phyloP scores from a whole-genome alignment of 30 jellyfish, hydroid and myxozoan species.

The Cassiopea xamachana region DNA sequence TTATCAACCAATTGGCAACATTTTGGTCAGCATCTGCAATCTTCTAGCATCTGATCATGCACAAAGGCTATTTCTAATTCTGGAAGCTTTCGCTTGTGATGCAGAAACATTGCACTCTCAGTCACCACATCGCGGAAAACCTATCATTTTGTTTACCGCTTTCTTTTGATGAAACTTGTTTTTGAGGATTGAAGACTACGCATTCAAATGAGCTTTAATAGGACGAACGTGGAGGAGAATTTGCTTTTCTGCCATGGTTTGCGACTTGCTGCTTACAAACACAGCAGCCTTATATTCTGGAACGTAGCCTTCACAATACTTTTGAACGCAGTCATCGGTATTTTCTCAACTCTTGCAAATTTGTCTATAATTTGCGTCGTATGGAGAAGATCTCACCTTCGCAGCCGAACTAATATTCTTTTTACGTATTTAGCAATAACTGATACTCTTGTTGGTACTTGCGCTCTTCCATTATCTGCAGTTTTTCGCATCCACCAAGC shows the following conservation, averaged over 20 bases:
- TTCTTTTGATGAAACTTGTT: neutral
- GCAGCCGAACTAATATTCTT: neutral
- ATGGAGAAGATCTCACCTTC: neutral
- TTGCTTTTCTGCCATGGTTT: constrained; percentile 14
- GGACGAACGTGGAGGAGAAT: neutral
- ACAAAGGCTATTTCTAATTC: no score
- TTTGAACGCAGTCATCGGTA: constrained; percentile 1
- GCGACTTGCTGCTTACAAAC: neutral
- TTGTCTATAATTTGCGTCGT: constrained; percentile 1
- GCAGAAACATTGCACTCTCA: no score
- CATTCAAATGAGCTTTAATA: neutral
- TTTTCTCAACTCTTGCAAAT: constrained; percentile 3
- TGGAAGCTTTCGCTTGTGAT: no score
- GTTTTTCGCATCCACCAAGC: neutral
- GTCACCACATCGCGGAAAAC: no score
- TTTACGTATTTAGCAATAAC: constrained; percentile 10
- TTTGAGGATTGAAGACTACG: neutral
- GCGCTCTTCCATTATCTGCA: neutral
- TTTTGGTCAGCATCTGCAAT: no score
- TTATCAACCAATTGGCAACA: no score
- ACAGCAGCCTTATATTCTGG: neutral
- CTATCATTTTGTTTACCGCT: neutral
- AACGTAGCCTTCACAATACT: neutral
- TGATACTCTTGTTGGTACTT: constrained; percentile 11
- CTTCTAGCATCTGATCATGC: no score